Conservation (phyloP, 2,797 vertebrate species). For the Manis javanica region DNA sequence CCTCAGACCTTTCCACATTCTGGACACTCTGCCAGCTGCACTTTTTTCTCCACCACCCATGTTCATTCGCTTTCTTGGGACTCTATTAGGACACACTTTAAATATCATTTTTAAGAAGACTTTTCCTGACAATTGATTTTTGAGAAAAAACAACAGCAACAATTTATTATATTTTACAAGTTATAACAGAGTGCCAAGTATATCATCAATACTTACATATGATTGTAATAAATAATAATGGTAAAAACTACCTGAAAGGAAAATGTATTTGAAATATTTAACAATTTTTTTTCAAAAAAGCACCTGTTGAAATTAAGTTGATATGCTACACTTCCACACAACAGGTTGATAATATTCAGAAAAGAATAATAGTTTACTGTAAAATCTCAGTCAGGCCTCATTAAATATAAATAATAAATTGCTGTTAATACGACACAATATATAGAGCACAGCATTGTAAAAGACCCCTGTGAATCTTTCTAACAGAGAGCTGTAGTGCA, state of each 20-base stretch:
- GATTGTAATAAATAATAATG: background rate
- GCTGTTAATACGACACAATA: background rate
- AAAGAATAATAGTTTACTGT: background rate
- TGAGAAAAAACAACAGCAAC: background rate
- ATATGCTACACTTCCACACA: background rate
- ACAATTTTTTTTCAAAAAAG: background rate
- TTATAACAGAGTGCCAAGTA: background rate
- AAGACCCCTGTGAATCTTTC: background rate
- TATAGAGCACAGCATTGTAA: background rate
- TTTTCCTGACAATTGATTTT: background rate
- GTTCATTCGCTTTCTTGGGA: background rate
- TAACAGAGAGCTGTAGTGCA: background rate
- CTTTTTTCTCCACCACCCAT: too few species aligned
- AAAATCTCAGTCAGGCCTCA: background rate
- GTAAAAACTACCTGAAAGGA: constrained; percentile 42
- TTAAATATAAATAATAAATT: background rate
- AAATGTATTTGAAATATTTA: background rate
- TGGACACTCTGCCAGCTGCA: background rate
- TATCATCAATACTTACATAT: background rate
- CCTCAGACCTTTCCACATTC: background rate
- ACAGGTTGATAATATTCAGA: background rate
- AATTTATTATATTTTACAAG: constrained; percentile 24
- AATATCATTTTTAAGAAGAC: background rate
- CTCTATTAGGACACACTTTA: background rate
- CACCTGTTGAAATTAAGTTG: background rate